Evolutionary conservation across 2,113 vertebrate species (phyloP).

Genomic region (Corythornis madagascariensis): DNA sequence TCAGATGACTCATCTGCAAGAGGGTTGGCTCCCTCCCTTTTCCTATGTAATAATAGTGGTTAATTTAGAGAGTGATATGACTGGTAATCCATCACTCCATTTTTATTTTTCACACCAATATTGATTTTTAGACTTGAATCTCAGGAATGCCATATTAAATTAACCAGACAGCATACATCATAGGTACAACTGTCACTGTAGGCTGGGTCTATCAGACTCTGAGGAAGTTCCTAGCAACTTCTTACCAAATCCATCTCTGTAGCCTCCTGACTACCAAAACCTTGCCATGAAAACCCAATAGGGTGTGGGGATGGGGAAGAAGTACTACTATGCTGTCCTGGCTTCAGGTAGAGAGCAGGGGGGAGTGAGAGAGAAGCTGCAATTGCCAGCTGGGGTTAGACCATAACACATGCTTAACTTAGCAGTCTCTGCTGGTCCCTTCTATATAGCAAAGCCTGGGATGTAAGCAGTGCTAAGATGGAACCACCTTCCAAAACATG

Average conservation of each 20-base stretch:
- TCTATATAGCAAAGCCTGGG: not conserved
- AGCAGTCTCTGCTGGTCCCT: not conserved
- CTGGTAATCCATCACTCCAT: not conserved
- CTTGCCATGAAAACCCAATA: not conserved
- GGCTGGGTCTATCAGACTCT: rapidly evolving
- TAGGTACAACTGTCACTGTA: not conserved
- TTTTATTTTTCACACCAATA: not conserved
- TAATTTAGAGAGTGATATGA: not conserved
- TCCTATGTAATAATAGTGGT: not conserved
- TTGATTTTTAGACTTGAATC: not conserved
- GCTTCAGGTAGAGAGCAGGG: too few species aligned
- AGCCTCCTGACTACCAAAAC: not conserved
- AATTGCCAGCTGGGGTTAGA: too few species aligned
- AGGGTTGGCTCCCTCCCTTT: rapidly evolving
- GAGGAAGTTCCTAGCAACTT: not conserved
- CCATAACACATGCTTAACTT: not conserved
- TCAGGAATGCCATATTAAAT: not conserved
- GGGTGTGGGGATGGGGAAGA: rapidly evolving
- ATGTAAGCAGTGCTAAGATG: not conserved
- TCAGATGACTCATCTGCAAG: not conserved
- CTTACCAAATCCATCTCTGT: not conserved
- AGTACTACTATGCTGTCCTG: not conserved
- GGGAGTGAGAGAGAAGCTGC: too few species aligned
- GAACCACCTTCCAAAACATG: not conserved
- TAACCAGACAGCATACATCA: not conserved